Evolutionary conservation across 2,113 vertebrate species (phyloP).

Genomic region (Notarius quadriscutis): DNA sequence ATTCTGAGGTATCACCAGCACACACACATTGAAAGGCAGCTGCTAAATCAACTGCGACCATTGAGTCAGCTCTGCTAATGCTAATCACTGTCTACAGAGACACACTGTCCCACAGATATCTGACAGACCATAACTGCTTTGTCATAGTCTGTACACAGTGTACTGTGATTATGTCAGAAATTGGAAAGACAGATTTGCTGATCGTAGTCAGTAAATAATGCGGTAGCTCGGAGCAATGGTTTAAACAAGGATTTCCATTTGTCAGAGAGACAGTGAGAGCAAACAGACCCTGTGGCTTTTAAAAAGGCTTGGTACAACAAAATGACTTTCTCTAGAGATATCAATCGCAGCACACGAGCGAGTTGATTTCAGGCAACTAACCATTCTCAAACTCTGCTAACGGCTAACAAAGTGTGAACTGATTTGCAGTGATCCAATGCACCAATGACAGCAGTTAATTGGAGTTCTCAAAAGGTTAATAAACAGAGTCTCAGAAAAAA

Average conservation of each 20-base stretch:
- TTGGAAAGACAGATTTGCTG: neutral
- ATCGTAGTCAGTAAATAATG: conserved; percentile 15
- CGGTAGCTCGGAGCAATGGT: neutral
- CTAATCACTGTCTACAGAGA: neutral
- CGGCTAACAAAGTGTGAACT: neutral
- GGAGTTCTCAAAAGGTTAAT: neutral
- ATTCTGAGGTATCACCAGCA: neutral
- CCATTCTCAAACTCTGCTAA: neutral
- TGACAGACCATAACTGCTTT: conserved; percentile 7
- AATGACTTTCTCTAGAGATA: neutral
- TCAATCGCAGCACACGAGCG: neutral
- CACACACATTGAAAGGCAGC: neutral
- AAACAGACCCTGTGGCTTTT: neutral
- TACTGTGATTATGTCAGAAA: neutral
- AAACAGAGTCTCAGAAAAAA: neutral
- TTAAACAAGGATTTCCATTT: neutral
- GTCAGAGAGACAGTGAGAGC: neutral
- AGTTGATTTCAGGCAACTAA: neutral
- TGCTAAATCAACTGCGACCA: neutral
- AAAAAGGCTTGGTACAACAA: neutral
- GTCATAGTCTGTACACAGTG: neutral
- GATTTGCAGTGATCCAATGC: neutral
- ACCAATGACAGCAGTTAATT: neutral
- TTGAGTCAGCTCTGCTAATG: neutral
- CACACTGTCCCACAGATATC: neutral